Percentiles rank a stretch among this genome's conserved stretches.
Evolutionary conservation across 2,113 vertebrate species (phyloP).

Genomic region (Gallinago undulata): DNA sequence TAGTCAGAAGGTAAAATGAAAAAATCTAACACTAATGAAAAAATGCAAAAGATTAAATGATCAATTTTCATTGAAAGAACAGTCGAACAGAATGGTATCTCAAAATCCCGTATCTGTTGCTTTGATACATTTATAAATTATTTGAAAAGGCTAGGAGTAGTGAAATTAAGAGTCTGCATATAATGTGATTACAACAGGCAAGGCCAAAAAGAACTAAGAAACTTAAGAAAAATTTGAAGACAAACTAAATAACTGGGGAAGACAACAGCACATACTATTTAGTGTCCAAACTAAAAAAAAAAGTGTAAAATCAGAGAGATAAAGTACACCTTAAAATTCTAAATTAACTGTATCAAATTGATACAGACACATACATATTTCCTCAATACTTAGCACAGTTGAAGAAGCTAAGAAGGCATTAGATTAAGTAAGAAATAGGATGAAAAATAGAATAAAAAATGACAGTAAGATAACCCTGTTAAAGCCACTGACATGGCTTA

Average conservation of each 20-base stretch:
- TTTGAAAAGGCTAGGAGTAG: background rate
- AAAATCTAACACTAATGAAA: background rate
- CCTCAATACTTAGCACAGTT: background rate
- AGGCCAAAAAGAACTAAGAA: background rate
- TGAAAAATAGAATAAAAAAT: background rate
- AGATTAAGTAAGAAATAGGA: background rate
- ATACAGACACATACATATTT: background rate
- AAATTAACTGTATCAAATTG: background rate
- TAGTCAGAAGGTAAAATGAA: background rate
- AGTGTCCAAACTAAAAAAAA: background rate
- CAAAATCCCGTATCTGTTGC: background rate
- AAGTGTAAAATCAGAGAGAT: background rate
- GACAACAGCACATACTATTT: background rate
- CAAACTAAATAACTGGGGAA: background rate
- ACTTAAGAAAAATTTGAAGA: background rate
- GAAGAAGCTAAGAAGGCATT: background rate
- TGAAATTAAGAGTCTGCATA: background rate
- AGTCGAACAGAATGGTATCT: background rate
- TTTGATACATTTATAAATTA: background rate
- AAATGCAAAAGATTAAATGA: background rate
- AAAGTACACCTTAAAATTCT: background rate
- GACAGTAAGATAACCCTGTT: background rate
- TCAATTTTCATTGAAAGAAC: background rate
- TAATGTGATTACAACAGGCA: background rate
- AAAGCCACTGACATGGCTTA: background rate